Evolutionary conservation across 2,113 vertebrate genomes (phyloP), one percentile per base, ranked within the genome.

Genomic region (Ornithorhynchus anatinus): DNA sequence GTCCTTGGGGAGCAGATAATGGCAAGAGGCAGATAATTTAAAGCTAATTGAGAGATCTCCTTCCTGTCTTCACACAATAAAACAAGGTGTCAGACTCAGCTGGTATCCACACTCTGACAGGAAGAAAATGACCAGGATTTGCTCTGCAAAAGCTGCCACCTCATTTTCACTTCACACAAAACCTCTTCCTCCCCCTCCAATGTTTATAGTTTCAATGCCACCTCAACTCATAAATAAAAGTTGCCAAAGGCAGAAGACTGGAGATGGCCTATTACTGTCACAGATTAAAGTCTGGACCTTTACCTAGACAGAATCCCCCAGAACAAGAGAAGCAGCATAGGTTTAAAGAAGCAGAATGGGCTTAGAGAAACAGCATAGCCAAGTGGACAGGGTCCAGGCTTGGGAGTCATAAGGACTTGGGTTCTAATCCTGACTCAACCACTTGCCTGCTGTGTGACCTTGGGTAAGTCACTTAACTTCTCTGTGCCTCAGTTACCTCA

Each of bases 11-110:
- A 92, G 31, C 77, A 51, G 79, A 63, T 86, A 88, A 91, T 82
- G 85, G 86, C 79, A 89, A 92, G 84, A 85, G 76, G 73, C 83
- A 92, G 92, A 89, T 94, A 89, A 94, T 94, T 92, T 85, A 87
- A 92, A 91, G 87, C 80, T 93, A 85, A 89, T 91, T 90, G 86
- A 92, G 91, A 89, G 92, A 91, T 88, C 48, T 84, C 85, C 86
- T 78, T 82, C 82, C 84, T 79, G 80, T 85, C 80, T 78, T 88
- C 73, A 68, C 72, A 90, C 87, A 91, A 91, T 91, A 81, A 90
- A 89, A 79, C 38, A 78, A 90, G 86, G 80, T 89, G 79, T 82
- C 9, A 27, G 87, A 85, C 90, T 92, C 93, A 94, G 87, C 90
- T 92, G 92, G 85, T 19, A 0, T 80, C 90, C 69, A 54, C 61